Conservation (phyloP, 2,888 invertebrate genomes). For the Cybosia mesomella region DNA sequence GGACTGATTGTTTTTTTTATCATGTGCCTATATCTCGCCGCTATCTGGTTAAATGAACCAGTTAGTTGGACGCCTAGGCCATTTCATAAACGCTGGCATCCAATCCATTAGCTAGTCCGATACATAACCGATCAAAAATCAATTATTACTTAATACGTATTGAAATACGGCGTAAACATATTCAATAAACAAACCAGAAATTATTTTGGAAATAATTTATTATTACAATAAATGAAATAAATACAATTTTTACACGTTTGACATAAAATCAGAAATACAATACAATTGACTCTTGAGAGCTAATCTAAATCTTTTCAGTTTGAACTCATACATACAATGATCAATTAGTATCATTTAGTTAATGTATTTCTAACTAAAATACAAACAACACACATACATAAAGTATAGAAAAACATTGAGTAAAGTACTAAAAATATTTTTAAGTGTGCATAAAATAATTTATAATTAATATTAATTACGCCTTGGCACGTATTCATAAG, state of each 20-base stretch:
- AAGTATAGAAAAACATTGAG: no score
- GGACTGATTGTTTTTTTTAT: constrained; percentile 9
- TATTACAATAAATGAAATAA: constrained; percentile 65
- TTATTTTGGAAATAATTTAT: constrained; percentile 53
- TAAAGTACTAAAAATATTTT: background rate
- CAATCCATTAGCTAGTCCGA: no score
- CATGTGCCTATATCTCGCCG: background rate
- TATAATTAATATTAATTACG: background rate
- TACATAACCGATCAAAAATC: no score
- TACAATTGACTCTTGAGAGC: background rate
- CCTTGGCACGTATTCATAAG: constrained; percentile 20
- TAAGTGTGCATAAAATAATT: background rate
- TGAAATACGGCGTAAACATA: background rate
- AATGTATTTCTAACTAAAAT: constrained; percentile 24
- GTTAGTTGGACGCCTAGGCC: no score
- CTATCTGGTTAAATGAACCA: no score
- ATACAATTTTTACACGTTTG: constrained; percentile 68
- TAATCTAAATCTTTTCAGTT: background rate
- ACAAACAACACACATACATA: constrained; percentile 21
- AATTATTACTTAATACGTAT: no score
- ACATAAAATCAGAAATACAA: constrained; percentile 19
- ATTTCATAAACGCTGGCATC: no score
- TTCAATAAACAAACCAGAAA: constrained; percentile 21
- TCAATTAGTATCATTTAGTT: background rate
- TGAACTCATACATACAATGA: no score